Evolutionary conservation across 2,113 vertebrate species (phyloP), one percentile per base, ranked within the genome.

Genomic region (Amblyopsis rosae): DNA sequence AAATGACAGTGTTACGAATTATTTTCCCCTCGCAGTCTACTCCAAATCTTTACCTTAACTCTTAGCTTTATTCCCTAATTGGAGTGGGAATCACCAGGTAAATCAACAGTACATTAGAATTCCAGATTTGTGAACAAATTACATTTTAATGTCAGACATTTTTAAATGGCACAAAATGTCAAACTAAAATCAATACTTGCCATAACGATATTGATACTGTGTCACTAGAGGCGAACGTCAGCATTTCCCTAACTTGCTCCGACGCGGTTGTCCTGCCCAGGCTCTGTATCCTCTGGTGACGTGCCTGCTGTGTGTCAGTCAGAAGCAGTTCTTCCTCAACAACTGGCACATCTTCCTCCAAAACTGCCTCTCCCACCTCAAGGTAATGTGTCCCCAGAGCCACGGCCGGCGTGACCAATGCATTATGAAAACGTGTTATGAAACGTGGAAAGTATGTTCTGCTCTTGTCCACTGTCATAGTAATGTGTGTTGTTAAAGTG

Each of bases 311-410:
- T 99, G 98, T 93, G 97, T 99, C 86, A 99, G 98, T 93, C 98
- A 99, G 91, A 99, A 99, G 93, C 96, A 96, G 87, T 99, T 99
- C 95, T 99, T 99, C 94, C 96, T 99, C 92, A 99, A 96, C 94
- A 99, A 99, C 92, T 99, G 98, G 98, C 98, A 99, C 93, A 98
- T 99, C 94, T 99, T 99, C 93, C 95, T 99, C 88, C 96, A 98
- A 90, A 98, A 98, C 91, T 99, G 98, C 93, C 94, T 99, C 86
- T 99, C 98, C 13, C 98, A 99, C 90, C 94, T 99, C 76, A 99
- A 99, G 96, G 97, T 99, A 98, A 90, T 80, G 26, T 17, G 45
- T 12, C 12, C 4, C 19, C 62, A 10, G 17, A 62, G 12, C 15
- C 45, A 56, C 58, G 13, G 15, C 59, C 13, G 59, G n/a, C 3